phyloP scores from a whole-genome alignment of 2,888 invertebrate genomes.

The Agrotis exclamationis region DNA sequence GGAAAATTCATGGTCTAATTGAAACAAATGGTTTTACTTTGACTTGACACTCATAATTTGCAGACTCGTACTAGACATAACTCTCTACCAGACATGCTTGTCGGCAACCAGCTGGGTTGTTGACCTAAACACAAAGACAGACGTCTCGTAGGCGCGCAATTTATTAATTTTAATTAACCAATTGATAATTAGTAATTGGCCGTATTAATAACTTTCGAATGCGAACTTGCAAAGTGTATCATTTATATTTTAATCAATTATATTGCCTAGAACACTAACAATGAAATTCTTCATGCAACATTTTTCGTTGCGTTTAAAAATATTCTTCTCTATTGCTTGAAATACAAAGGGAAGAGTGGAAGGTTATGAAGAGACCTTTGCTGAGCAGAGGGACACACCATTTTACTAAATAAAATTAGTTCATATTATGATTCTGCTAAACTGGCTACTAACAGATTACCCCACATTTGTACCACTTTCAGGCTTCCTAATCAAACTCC shows the following conservation, averaged over 20 bases:
- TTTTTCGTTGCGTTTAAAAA: too few relatives aligned
- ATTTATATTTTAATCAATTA: neutral
- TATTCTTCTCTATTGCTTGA: too few relatives aligned
- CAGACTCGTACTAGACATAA: neutral
- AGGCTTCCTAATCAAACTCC: neutral
- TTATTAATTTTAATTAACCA: neutral
- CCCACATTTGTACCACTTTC: too few relatives aligned
- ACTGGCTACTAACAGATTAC: too few relatives aligned
- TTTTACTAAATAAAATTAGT: too few relatives aligned
- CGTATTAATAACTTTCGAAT: neutral
- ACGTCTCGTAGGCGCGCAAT: neutral
- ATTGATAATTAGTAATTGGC: neutral
- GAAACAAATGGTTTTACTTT: neutral
- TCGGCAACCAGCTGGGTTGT: neutral
- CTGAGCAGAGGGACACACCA: too few relatives aligned
- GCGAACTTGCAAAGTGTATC: neutral
- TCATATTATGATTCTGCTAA: too few relatives aligned
- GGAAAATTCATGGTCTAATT: too few relatives aligned
- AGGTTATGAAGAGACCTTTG: too few relatives aligned
- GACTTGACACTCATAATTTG: neutral
- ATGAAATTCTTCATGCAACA: too few relatives aligned
- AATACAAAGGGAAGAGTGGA: too few relatives aligned
- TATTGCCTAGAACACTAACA: too few relatives aligned
- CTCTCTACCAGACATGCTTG: neutral
- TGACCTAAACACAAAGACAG: neutral